Base-by-base conservation (phyloP, 2,888 invertebrate species). In the Mimachlamys varia region DNA sequence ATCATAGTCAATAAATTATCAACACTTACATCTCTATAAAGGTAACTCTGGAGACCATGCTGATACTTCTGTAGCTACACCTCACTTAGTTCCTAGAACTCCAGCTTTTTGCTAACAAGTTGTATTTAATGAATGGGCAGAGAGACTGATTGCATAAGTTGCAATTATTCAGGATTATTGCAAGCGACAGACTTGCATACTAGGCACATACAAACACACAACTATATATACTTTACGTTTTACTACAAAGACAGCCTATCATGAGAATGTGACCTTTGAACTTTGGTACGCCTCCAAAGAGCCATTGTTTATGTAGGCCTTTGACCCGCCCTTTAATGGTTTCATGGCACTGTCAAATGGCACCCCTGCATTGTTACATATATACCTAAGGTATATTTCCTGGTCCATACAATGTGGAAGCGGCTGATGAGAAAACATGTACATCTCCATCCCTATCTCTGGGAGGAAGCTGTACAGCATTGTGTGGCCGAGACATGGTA, bases 241-340 rank as follows among this genome's bases (percentile, higher is more conserved):
- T 76, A 76, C 76, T 76, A 76, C 76, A 76, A 76, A 76, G 76
- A 76, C 76, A 33, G 76, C 76, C 27, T 76, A 76, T 44, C 33
- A 33, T 22, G 13, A 33, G 27, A 27, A 33, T 33, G 22, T 76
- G 76, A 76, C 76, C 76, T 76, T 76, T 76, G 76, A 76, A 27
- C 76, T 33, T 33, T 76, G 76, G 76, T 27, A 76, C 17, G 7
- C 33, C 33, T 76, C 76, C 76, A 76, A 76, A 76, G 22, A 15
- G 27, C 76, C 22, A 76, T 62, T 76, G 76, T 76, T 76, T 76
- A 76, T 76, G 76, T 76, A 76, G 76, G 33, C 76, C 76, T 76
- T 76, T 76, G 76, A 76, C 76, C 76, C 33, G 76, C 76, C 76
- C 76, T 76, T 76, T 76, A 76, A 76, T 76, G 76, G 76, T 76